Evolutionary conservation across 1,140 invertebrate species (phyloP), one percentile per base, ranked within the genome.

Genomic region (Augochlora pura): DNA sequence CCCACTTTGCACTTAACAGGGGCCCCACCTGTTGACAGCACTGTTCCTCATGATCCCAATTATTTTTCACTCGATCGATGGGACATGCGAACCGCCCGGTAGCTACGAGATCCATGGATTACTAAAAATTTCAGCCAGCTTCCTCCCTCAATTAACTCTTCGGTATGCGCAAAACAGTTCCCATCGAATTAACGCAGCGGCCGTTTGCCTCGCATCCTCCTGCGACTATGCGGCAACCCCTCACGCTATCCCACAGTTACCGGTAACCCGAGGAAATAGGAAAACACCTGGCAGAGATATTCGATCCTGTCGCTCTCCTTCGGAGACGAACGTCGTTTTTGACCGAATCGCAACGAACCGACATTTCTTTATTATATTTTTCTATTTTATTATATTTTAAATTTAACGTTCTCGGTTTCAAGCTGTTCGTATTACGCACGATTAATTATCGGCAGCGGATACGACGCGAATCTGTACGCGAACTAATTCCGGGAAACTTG

Each of bases 251-350:
- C 54, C 54, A 46, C 25, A 25, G 54, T 32, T 6, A 14, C 27
- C 3, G 18, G 46, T 64, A 78, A 78, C 49, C 14, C 3, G 60
- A 72, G 60, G 5, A 72, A 78, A 72, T 42, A 54, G 46, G 18
- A 65, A 57, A 65, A 72, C 76, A 65, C 60, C 69, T 72, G 60
- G 39, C 49, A 54, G 76, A 54, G 76, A 65, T 32, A 78, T 72
- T 32, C 21, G 69, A 78, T 72, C 49, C 49, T 21, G 52, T 27
- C 16, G 57, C 60, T 57, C 46, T 23, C 4, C 16, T 6, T 18
- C 12, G 23, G 38, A 57, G 38, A 46, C 60, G 23, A 52, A 27
- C n/a, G 2, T 21, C 57, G 25, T 57, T 65, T 54, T 42, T 23
- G 27, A 16, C 25, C 25, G 42, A 46, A 54, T 54, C 16, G 0